Percentiles rank a stretch among this genome's conserved stretches.
phyloP scores from a whole-genome alignment of 1,140 invertebrate species.

The Trachelipus rathkii region DNA sequence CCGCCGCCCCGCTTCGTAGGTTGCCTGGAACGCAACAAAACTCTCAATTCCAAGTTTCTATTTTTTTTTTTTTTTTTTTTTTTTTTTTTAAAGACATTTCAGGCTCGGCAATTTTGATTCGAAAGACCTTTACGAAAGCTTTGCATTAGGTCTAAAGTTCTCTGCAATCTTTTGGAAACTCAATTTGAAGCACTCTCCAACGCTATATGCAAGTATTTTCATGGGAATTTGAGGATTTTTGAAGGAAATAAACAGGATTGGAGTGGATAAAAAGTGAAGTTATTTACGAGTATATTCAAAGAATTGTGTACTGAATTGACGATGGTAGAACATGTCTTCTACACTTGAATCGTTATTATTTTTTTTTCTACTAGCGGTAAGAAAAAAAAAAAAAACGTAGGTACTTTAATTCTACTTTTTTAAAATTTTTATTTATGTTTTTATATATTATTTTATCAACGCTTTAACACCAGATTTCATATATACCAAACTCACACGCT shows the following conservation, averaged over 20 bases:
- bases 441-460: no score
- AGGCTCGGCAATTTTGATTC: constrained; percentile 3
- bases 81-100: constrained; percentile 36
- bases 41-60: constrained; percentile 34
- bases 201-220: constrained; percentile 46
- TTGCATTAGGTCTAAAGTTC: constrained; percentile 30
- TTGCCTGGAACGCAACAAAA: constrained; percentile 44
- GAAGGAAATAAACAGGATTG: constrained; percentile 46
- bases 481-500: no score
- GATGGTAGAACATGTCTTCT: no score
- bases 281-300: background rate
- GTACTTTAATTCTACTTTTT: no score
- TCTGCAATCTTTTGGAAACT: constrained; percentile 28
- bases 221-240: constrained; percentile 47
- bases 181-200: constrained; percentile 45
- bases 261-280: constrained; percentile 38
- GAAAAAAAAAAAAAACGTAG: no score
- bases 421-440: no score
- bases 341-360: no score
- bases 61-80: background rate
- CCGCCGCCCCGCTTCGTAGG: constrained; percentile 12
- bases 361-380: no score
- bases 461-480: no score
- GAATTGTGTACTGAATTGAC: no score
- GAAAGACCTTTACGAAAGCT: constrained; percentile 27